phyloP scores from a whole-genome alignment of 1,140 invertebrate species.

The Drosophila pachea region DNA sequence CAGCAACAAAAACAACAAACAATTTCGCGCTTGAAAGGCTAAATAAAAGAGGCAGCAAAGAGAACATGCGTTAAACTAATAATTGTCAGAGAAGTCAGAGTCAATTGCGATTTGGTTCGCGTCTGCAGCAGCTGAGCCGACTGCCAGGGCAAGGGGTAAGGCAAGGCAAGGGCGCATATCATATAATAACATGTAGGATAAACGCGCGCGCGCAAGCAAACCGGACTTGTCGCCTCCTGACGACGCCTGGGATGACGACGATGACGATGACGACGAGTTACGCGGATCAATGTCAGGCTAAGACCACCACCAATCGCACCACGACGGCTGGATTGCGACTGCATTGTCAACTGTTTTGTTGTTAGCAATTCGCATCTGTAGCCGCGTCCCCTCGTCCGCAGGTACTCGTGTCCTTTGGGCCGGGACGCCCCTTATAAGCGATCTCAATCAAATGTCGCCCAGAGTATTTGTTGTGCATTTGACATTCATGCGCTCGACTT shows the following conservation, averaged over 20 bases:
- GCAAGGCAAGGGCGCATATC: conserved; percentile 11
- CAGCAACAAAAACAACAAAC: conserved; percentile 66
- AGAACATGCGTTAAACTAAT: conserved; percentile 74
- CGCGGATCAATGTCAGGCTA: conserved; percentile 67
- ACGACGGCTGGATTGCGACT: conserved; percentile 30
- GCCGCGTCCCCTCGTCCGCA: conserved; percentile 20
- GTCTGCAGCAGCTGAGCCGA: conserved; percentile 38
- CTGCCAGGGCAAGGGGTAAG: conserved; percentile 9
- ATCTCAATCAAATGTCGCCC: conserved; percentile 66
- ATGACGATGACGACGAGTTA: conserved; percentile 57
- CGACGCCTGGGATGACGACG: conserved; percentile 34
- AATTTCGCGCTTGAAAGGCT: conserved; percentile 72
- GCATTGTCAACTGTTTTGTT: conserved; percentile 48
- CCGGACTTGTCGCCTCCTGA: conserved; percentile 49
- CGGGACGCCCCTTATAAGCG: conserved; percentile 27
- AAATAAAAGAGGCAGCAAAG: conserved; percentile 56
- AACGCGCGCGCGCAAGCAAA: conserved; percentile 48
- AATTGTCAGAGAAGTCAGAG: conserved; percentile 74
- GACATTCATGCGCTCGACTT: conserved; percentile 67
- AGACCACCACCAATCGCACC: conserved; percentile 26
- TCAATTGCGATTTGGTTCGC: conserved; percentile 54
- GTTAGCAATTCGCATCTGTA: conserved; percentile 16
- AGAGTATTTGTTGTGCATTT: conserved; percentile 60
- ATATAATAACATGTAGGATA: conserved; percentile 35
- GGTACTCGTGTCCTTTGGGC: conserved; percentile 24